A percentile compares a stretch with the other conserved stretches of the same genome.
phyloP scores from a whole-genome alignment of 2,797 vertebrate genomes.

The Dendrocincla fuliginosa region DNA sequence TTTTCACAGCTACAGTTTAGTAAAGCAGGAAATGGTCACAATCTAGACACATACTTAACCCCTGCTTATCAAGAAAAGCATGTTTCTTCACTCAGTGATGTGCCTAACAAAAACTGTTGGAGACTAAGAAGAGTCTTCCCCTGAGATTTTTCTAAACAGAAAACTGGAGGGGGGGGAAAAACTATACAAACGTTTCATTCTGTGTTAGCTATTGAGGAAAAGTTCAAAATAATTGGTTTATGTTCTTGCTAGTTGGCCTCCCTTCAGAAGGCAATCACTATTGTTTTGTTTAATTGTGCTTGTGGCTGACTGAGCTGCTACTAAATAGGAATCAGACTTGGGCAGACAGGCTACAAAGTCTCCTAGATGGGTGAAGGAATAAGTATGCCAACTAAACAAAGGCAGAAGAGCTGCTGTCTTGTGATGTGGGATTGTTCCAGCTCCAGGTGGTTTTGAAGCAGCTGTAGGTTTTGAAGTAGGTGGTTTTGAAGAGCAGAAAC shows the following conservation, averaged over 20 bases:
- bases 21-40: neutral
- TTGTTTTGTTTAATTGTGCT: neutral
- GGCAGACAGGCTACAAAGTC: neutral
- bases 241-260: neutral
- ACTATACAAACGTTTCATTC: neutral
- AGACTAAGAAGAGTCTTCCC: neutral
- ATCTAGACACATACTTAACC: neutral
- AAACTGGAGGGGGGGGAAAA: neutral
- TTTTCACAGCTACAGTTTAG: neutral
- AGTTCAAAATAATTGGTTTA: neutral
- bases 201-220: neutral
- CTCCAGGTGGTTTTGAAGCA: neutral
- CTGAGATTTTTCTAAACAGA: neutral
- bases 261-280: neutral
- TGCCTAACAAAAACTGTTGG: neutral
- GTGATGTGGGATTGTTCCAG: conserved; percentile 4
- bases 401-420: neutral
- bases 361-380: neutral
- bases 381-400: neutral
- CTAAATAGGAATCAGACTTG: neutral
- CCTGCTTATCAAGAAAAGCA: neutral
- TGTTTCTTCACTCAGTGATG: neutral
- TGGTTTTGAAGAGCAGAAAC: neutral
- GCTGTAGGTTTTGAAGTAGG: neutral
- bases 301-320: neutral